Conservation (phyloP, 2,888 invertebrate genomes). For the Erebia aethiops region DNA sequence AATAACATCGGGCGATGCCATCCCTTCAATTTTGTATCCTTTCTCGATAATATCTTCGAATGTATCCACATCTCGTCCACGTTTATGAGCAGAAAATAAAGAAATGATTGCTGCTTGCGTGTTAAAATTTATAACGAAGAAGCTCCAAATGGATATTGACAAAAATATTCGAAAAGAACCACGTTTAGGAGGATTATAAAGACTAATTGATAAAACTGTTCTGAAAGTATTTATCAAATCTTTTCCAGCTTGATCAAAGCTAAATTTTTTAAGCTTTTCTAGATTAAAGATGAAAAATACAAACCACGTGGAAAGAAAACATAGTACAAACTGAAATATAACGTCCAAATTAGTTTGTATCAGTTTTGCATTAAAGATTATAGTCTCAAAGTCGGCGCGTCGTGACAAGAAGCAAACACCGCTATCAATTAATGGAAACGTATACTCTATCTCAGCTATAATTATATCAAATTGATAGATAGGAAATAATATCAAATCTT, state of each 20-base stretch:
- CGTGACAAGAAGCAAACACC: constrained; percentile 69
- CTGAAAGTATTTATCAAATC: constrained; percentile 67
- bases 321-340: constrained; percentile 50
- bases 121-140: constrained; percentile 69
- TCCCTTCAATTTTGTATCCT: constrained; percentile 68
- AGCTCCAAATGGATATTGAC: constrained; percentile 66
- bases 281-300: constrained; percentile 59
- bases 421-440: constrained; percentile 63
- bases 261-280: constrained; percentile 50
- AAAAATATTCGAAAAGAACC: constrained; percentile 64
- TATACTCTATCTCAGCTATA: constrained; percentile 62
- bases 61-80: constrained; percentile 71
- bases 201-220: constrained; percentile 57
- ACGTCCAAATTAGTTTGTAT: constrained; percentile 49
- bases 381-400: constrained; percentile 66
- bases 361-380: constrained; percentile 59
- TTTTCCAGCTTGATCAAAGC: constrained; percentile 65
- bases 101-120: constrained; percentile 74
- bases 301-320: constrained; percentile 66
- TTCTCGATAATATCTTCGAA: constrained; percentile 71
- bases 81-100: constrained; percentile 67
- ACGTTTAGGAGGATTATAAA: constrained; percentile 60
- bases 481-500: constrained; percentile 63
- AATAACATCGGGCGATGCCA: constrained; percentile 71
- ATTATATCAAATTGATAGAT: constrained; percentile 69